Conservation (phyloP, 2,888 invertebrate species). For the Torymus tubicola region DNA sequence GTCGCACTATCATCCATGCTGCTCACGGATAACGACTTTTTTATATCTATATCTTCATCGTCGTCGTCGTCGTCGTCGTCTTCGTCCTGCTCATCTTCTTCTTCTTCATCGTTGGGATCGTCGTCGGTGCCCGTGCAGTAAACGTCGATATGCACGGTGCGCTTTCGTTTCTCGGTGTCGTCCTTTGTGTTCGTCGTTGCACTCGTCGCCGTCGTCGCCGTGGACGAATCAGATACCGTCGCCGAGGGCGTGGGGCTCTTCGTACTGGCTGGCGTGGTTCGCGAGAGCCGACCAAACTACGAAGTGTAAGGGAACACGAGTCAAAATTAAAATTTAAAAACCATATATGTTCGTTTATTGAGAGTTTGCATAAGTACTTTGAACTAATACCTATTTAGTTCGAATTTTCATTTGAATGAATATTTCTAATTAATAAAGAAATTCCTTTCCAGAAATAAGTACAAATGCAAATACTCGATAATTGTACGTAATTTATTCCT, state of each 20-base stretch:
- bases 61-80: conserved; percentile 72
- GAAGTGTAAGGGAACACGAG: not conserved
- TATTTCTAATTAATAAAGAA: too few species aligned
- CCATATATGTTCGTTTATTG: too few species aligned
- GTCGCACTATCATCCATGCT: conserved; percentile 70
- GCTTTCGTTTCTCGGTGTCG: conserved; percentile 74
- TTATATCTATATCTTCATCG: conserved; percentile 69
- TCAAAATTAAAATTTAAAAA: too few species aligned
- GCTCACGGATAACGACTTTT: too few species aligned
- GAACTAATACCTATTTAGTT: too few species aligned
- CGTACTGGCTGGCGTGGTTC: conserved; percentile 57
- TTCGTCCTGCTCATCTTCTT: conserved; percentile 76
- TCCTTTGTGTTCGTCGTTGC: conserved; percentile 44
- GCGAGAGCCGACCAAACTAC: conserved; percentile 53
- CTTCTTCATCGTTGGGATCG: conserved; percentile 69
- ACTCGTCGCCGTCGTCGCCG: conserved; percentile 18
- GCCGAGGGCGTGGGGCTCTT: conserved; percentile 56
- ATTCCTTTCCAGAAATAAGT: too few species aligned
- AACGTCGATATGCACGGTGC: conserved; percentile 86
- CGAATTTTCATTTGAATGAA: too few species aligned
- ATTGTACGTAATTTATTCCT: not conserved
- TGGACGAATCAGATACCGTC: conserved; percentile 58
- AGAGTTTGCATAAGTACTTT: too few species aligned
- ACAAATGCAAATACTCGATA: not conserved
- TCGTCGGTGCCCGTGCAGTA: conserved; percentile 84